Conservation (phyloP, 2,888 invertebrate genomes). For the Diaprepes abbreviatus region DNA sequence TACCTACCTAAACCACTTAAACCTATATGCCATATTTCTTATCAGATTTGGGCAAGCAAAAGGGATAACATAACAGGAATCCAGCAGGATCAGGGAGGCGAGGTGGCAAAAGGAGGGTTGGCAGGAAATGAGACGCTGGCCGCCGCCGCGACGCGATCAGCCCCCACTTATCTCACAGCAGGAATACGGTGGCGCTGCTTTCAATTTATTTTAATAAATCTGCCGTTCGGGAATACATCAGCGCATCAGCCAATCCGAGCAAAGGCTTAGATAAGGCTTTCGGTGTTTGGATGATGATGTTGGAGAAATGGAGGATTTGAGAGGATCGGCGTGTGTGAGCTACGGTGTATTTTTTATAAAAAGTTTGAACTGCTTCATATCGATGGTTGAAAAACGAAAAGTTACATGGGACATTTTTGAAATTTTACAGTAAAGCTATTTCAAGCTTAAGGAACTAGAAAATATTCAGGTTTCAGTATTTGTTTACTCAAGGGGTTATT, state of each 20-base stretch:
- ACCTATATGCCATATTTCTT: slow-evolving; percentile 14
- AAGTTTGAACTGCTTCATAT: too few species aligned
- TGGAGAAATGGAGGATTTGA: slow-evolving; percentile 28
- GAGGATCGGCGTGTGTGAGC: too few species aligned
- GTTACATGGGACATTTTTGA: too few species aligned
- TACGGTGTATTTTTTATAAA: too few species aligned
- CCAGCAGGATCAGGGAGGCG: slow-evolving; percentile 20
- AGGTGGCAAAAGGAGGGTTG: slow-evolving; percentile 9
- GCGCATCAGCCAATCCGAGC: slow-evolving; percentile 65
- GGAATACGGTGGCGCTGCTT: slow-evolving; percentile 59
- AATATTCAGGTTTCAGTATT: too few species aligned
- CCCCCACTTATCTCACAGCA: slow-evolving; percentile 53
- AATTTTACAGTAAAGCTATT: too few species aligned
- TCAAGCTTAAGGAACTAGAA: too few species aligned
- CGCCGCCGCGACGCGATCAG: slow-evolving; percentile 32
- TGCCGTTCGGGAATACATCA: slow-evolving; percentile 64
- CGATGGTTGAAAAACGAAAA: too few species aligned
- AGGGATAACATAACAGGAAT: slow-evolving; percentile 25
- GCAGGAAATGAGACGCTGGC: slow-evolving; percentile 44
- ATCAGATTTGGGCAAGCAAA: slow-evolving; percentile 15
- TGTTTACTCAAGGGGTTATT: too few species aligned
- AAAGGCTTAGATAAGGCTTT: slow-evolving; percentile 53
- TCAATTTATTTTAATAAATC: slow-evolving; percentile 70
- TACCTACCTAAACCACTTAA: slow-evolving; percentile 7
- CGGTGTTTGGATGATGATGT: slow-evolving; percentile 11